A percentile compares a stretch with the other conserved stretches of the same genome.
These are phyloP conservation scores for Xiphorhynchus erythropygius DNA, from an alignment of 2,797 vertebrate species.

Conservation along the genomic window DNA sequence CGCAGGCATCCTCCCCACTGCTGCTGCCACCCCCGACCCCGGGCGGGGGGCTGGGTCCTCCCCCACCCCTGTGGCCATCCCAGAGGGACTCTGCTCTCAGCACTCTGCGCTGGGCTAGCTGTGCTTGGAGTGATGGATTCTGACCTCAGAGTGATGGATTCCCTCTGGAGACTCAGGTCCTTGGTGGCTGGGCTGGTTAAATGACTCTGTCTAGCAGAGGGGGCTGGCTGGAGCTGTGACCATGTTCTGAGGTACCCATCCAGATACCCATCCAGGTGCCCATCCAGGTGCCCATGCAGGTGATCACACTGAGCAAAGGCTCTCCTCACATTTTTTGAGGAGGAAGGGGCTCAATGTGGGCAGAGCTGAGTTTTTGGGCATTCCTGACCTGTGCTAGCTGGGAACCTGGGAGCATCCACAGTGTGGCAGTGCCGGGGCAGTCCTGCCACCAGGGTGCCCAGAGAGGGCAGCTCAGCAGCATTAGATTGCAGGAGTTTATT, in stretches of 20 bases:
- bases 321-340: rapidly evolving
- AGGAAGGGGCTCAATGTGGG: rapidly evolving
- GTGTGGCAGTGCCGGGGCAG: background rate
- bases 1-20: background rate
- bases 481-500: conserved; percentile 72
- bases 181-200: background rate
- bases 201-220: background rate
- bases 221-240: background rate
- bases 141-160: background rate
- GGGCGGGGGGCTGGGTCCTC: rapidly evolving
- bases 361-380: background rate
- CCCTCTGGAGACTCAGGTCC: background rate
- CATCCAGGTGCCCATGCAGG: rapidly evolving
- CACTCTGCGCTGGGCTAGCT: background rate
- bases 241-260: background rate
- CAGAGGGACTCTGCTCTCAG: background rate
- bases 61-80: background rate
- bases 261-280: rapidly evolving
- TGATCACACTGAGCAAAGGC: rapidly evolving
- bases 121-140: background rate
- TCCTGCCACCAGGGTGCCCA: background rate
- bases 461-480: conserved; percentile 51
- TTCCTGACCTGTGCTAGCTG: background rate
- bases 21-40: background rate
- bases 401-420: background rate